Evolutionary conservation across 2,113 vertebrate genomes (phyloP).

Genomic region (Morphnarchus princeps): DNA sequence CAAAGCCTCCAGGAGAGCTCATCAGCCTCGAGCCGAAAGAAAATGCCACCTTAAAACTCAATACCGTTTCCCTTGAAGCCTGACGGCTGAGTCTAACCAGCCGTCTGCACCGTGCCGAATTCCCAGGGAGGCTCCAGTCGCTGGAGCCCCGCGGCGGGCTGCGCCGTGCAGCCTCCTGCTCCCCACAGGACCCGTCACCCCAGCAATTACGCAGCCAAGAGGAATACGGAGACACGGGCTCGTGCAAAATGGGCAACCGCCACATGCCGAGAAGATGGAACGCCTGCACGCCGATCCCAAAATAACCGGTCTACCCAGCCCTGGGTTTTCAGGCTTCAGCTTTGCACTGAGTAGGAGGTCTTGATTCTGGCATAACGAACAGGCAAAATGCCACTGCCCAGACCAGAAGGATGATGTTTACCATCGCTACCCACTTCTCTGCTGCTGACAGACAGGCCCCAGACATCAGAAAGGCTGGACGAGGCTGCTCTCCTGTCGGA

Average conservation of each 20-base stretch:
- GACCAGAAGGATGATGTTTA: neutral
- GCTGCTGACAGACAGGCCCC: neutral
- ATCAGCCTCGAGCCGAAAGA: neutral
- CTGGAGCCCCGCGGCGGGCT: neutral
- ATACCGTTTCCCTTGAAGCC: neutral
- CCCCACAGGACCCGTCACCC: neutral
- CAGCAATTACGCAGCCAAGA: neutral
- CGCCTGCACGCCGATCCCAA: fast-evolving
- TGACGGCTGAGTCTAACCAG: neutral
- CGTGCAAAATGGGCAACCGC: fast-evolving
- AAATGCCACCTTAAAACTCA: neutral
- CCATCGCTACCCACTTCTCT: neutral
- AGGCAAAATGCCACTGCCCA: neutral
- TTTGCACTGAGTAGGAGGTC: neutral
- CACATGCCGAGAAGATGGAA: neutral
- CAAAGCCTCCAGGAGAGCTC: neutral
- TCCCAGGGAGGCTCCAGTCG: fast-evolving
- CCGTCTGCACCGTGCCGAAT: neutral
- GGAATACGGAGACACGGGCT: neutral
- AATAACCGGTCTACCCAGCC: neutral
- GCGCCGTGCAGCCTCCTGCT: neutral
- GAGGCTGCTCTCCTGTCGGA: conserved; percentile 14
- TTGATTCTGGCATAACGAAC: neutral
- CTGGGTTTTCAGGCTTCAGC: fast-evolving
- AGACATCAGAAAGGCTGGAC: neutral